These are phyloP conservation scores for Pachymerium ferrugineum DNA, from an alignment of 2,888 invertebrate species.

Conservation along the genomic window DNA sequence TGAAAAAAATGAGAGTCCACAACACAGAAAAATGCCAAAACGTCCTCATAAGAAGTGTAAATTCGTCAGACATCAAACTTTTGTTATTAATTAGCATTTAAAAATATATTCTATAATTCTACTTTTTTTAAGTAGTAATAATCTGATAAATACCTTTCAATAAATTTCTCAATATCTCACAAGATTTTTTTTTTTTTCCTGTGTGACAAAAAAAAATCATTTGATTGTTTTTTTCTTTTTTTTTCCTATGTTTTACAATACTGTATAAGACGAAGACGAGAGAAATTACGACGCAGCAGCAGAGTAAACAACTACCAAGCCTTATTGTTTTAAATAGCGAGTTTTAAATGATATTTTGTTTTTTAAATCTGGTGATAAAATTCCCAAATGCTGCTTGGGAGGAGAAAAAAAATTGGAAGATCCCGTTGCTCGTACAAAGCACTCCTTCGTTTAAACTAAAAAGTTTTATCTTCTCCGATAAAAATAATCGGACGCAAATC, in stretches of 20 bases:
- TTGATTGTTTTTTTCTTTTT: neutral
- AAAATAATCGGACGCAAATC: neutral
- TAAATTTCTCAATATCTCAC: conserved; percentile 7
- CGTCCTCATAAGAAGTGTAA: neutral
- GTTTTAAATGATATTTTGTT: neutral
- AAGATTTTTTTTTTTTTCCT: neutral
- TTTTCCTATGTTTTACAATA: neutral
- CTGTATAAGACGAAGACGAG: conserved; percentile 8
- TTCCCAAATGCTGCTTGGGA: neutral
- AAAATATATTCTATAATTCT: conserved; percentile 9
- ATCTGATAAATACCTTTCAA: conserved; percentile 5
- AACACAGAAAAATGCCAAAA: neutral
- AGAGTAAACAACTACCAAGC: neutral
- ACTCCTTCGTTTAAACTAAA: neutral
- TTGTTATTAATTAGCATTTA: neutral
- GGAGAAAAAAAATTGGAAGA: neutral
- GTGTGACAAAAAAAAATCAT: neutral
- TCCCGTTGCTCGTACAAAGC: neutral
- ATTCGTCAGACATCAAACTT: conserved; percentile 4
- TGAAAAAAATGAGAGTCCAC: neutral
- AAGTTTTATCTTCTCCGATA: too few relatives aligned
- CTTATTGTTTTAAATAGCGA: conserved; percentile 10
- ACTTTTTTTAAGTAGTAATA: neutral
- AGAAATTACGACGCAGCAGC: conserved; percentile 10
- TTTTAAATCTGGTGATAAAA: neutral